A percentile compares a stretch with the other conserved stretches of the same genome.
Evolutionary conservation across 2,113 vertebrate species (phyloP).

Genomic region (Serinus canaria): DNA sequence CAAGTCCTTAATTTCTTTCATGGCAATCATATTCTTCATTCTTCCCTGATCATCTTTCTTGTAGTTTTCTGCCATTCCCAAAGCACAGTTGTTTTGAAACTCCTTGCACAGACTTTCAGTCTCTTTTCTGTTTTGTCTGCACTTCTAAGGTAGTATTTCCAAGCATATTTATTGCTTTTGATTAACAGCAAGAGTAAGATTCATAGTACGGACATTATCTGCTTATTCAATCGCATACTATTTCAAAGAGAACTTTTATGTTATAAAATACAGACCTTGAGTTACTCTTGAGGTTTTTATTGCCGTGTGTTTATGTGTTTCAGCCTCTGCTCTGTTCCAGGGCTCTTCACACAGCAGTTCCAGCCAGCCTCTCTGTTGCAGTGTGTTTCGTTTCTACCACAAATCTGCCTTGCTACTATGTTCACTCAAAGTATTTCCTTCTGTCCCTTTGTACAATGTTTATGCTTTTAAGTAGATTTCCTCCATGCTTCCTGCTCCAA

Average conservation of each 20-base stretch:
- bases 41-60: neutral
- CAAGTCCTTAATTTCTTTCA: neutral
- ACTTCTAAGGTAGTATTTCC: neutral
- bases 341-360: neutral
- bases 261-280: neutral
- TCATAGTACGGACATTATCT: neutral
- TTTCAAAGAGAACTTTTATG: neutral
- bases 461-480: neutral
- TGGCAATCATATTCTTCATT: neutral
- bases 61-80: neutral
- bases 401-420: neutral
- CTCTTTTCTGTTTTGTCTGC: neutral
- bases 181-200: neutral
- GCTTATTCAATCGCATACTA: neutral
- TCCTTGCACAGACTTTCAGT: neutral
- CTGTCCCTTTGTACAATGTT: neutral
- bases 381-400: neutral
- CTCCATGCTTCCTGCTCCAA: neutral
- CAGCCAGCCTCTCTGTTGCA: neutral
- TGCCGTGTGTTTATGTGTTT: neutral
- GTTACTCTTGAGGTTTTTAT: neutral
- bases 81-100: neutral
- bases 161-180: neutral
- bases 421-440: neutral
- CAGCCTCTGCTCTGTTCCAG: neutral